phyloP scores from a whole-genome alignment of 2,113 vertebrate genomes.

The Chauna torquata region DNA sequence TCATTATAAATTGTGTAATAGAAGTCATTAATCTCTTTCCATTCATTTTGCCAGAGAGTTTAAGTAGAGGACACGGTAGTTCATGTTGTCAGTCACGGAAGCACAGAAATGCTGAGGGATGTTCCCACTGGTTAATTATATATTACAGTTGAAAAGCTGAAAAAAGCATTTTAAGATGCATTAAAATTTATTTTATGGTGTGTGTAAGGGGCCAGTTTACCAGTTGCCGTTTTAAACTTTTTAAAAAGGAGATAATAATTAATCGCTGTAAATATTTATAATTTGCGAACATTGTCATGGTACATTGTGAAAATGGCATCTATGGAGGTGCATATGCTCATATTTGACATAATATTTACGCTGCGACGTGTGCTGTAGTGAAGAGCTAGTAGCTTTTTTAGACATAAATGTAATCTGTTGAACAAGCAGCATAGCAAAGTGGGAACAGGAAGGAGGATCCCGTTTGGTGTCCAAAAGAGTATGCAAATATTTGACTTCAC shows the following conservation, averaged over 20 bases:
- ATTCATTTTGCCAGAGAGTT: neutral
- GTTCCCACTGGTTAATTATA: neutral
- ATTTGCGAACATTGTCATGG: neutral
- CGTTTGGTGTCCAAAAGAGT: neutral
- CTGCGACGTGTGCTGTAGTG: neutral
- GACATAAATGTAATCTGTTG: neutral
- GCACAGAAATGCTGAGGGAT: neutral
- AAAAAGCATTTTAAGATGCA: neutral
- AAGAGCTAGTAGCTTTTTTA: neutral
- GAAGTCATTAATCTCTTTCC: neutral
- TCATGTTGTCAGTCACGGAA: neutral
- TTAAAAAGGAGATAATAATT: neutral
- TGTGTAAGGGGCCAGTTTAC: neutral
- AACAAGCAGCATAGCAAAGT: neutral
- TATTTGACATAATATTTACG: neutral
- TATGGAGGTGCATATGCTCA: neutral
- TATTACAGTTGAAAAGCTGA: neutral
- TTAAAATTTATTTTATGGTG: neutral
- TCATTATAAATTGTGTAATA: neutral
- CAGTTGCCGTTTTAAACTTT: neutral
- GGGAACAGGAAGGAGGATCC: neutral
- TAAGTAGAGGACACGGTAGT: neutral
- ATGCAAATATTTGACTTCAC: neutral
- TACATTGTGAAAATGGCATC: neutral
- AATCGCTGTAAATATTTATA: too few species aligned